Evolutionary conservation across 2,797 vertebrate genomes (phyloP), one percentile per base, ranked within the genome.

Genomic region (Miichthys miiuy): DNA sequence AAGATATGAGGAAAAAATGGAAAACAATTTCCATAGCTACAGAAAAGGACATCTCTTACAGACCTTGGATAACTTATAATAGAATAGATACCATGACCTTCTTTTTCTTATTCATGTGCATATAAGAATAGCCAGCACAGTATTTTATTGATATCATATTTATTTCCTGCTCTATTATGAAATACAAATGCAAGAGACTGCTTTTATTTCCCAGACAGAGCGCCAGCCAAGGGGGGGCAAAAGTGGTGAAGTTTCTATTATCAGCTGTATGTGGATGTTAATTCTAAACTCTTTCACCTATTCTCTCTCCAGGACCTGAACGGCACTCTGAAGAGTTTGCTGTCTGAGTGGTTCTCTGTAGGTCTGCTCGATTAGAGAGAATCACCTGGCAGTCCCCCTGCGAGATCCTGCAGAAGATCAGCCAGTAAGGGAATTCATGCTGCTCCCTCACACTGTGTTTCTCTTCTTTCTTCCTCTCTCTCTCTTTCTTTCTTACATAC

Each of bases 311-410:
- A 99, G 98, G 98, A 99, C 14, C 96, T 99, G 90, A 98, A 95
- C 0, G 92, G 95, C 2, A 96, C 98, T 4, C 90, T 99, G 77
- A 99, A 96, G 84, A 94, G 92, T 71, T 94, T 99, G 94, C 92
- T 99, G 54, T 98, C 97, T 0, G 97, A 99, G 80, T 99, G 98
- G 98, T 99, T 99, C 87, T 98, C 97, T 0, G 94, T 96, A 0
- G 98, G 97, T 10, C 97, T 99, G 79, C 96, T 99, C 95, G 85
- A 58, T 92, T 99, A n/a, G 97, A 99, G 55, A 94, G 97, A 9
- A 97, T 99, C 86, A 99, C 98, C 2, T 99, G 98, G 98, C 96
- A 97, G 65, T 99, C 98, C 0, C 96, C 98, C 4, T 99, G 98
- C 20, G 98, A 99, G 82, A 94, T 98, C 20, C 97, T 99, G 54